These are phyloP conservation scores for Lithobates sylvaticus DNA, from an alignment of 2,797 vertebrate species.

Conservation along the genomic window DNA sequence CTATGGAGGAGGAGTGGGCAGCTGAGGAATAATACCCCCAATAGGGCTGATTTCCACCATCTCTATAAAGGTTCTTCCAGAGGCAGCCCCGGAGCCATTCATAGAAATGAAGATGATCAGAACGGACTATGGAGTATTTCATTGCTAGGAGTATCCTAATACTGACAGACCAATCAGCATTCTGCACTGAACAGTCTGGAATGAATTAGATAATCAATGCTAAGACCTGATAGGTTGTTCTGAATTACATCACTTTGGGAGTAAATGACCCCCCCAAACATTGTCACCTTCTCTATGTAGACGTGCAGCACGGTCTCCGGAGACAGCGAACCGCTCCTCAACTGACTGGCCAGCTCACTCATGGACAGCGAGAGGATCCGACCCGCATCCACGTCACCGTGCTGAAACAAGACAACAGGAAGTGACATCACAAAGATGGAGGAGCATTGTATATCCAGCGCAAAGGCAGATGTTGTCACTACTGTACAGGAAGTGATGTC, in stretches of 20 bases:
- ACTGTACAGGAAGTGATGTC: neutral
- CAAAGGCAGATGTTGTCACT: too few species aligned
- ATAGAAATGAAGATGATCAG: too few species aligned
- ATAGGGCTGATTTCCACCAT: too few species aligned
- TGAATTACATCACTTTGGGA: neutral
- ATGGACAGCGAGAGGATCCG: slow-evolving; percentile 80
- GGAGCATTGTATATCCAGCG: neutral
- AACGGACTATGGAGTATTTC: too few species aligned
- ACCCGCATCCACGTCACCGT: slow-evolving; percentile 71
- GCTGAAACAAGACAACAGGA: slow-evolving; percentile 66
- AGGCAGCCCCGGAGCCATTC: too few species aligned
- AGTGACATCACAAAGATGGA: neutral
- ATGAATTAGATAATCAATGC: neutral
- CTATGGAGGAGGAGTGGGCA: too few species aligned
- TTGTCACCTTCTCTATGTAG: slow-evolving; percentile 87
- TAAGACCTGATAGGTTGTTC: neutral
- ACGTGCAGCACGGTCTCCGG: slow-evolving; percentile 82
- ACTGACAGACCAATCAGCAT: neutral
- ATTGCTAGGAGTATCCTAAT: too few species aligned
- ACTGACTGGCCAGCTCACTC: slow-evolving; percentile 77
- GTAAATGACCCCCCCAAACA: neutral
- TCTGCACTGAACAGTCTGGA: neutral
- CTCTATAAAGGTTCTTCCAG: too few species aligned
- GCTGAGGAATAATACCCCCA: too few species aligned
- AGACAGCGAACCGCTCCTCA: slow-evolving; percentile 77